Evolutionary conservation across 1,140 invertebrate genomes (phyloP).

Genomic region (Dinothrombium tinctorium): DNA sequence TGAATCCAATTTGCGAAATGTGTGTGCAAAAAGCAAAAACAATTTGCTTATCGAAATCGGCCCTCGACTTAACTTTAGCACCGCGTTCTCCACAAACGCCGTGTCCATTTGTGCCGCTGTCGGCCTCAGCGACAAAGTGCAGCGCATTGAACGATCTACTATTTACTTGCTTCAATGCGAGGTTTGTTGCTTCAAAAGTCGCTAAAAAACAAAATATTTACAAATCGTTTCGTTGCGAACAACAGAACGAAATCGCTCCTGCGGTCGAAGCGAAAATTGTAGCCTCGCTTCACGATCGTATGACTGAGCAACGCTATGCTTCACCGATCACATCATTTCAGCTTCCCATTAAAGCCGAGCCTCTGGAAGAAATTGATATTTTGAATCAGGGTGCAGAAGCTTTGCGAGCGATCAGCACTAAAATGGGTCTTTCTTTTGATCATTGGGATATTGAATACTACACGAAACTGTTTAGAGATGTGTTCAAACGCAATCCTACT

Average conservation of each 20-base stretch:
- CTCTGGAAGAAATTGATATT: constrained; percentile 60
- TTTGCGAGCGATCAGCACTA: constrained; percentile 51
- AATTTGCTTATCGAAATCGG: constrained; percentile 23
- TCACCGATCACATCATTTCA: constrained; percentile 42
- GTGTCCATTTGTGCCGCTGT: constrained; percentile 73
- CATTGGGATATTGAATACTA: constrained; percentile 68
- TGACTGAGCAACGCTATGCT: constrained; percentile 54
- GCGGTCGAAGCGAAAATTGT: constrained; percentile 2
- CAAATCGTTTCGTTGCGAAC: neutral
- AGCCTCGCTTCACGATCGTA: constrained; percentile 44
- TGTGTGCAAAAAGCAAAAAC: neutral
- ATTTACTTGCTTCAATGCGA: constrained; percentile 41
- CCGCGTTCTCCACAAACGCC: constrained; percentile 78
- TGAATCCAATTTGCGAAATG: constrained; percentile 9
- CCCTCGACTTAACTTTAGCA: constrained; percentile 64
- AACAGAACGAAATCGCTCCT: neutral
- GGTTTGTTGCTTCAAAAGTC: neutral
- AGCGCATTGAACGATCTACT: constrained; percentile 50
- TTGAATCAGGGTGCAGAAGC: constrained; percentile 45
- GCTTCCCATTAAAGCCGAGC: constrained; percentile 20
- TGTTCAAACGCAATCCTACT: constrained; percentile 74
- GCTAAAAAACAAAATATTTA: neutral
- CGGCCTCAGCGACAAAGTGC: constrained; percentile 36
- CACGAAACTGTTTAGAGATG: constrained; percentile 47
- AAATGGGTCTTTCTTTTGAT: constrained; percentile 66